These are phyloP conservation scores for Phrixothrix hirtus DNA, from an alignment of 2,888 invertebrate genomes.

Conservation along the genomic window DNA sequence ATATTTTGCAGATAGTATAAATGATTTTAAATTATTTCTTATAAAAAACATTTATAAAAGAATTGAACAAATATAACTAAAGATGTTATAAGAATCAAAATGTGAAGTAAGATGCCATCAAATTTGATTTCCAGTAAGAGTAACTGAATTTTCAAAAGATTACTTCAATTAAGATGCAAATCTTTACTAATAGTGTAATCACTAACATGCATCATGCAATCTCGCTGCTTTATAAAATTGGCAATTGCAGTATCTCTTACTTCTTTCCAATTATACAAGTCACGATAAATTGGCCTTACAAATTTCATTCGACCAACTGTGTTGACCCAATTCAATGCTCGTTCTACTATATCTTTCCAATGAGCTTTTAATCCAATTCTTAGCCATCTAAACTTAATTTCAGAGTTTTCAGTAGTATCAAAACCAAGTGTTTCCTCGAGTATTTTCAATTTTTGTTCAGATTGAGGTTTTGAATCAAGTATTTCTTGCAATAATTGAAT, in stretches of 20 bases:
- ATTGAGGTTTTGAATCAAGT: constrained; percentile 60
- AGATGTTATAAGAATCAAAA: too few relatives aligned
- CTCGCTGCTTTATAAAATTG: constrained; percentile 70
- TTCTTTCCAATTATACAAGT: constrained; percentile 79
- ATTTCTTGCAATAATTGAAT: constrained; percentile 71
- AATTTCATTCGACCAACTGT: constrained; percentile 90
- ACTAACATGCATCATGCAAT: constrained; percentile 83
- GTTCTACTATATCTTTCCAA: constrained; percentile 67
- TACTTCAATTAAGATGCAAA: constrained; percentile 64
- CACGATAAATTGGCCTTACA: constrained; percentile 84
- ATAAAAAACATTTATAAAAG: too few relatives aligned
- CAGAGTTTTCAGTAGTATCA: constrained; percentile 70
- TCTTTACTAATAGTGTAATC: constrained; percentile 76
- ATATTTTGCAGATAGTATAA: too few relatives aligned
- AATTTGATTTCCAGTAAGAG: too few relatives aligned
- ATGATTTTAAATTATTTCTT: too few relatives aligned
- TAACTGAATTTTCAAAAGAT: too few relatives aligned
- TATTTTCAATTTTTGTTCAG: constrained; percentile 62
- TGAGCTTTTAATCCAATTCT: constrained; percentile 75
- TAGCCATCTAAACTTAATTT: constrained; percentile 79
- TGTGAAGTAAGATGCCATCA: too few relatives aligned
- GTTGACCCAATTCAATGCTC: constrained; percentile 77
- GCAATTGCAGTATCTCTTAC: constrained; percentile 69
- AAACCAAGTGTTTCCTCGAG: constrained; percentile 71
- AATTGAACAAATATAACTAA: too few relatives aligned